phyloP scores from a whole-genome alignment of 2,888 invertebrate species.

The Sialis fuliginosa region DNA sequence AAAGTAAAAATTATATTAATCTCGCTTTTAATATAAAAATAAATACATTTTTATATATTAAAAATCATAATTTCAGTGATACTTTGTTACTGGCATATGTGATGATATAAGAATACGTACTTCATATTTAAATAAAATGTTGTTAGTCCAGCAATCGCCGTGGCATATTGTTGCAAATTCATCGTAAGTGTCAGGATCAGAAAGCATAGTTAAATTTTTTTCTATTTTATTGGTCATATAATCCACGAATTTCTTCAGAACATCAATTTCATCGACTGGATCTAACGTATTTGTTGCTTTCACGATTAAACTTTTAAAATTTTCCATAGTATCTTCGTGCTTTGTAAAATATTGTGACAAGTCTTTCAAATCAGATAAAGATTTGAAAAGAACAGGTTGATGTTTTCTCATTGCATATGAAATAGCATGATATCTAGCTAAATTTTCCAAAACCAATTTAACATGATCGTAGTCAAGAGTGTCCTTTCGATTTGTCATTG shows the following conservation, averaged over 20 bases:
- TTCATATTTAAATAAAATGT: constrained; percentile 17
- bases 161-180: constrained; percentile 12
- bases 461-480: background rate
- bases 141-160: constrained; percentile 19
- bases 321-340: background rate
- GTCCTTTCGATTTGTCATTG: background rate
- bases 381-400: background rate
- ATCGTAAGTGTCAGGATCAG: background rate
- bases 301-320: background rate
- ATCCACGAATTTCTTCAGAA: background rate
- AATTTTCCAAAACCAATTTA: background rate
- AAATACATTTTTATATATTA: too few relatives aligned
- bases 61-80: too few relatives aligned
- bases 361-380: background rate
- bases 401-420: background rate
- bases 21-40: too few relatives aligned
- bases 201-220: background rate
- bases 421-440: background rate
- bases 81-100: too few relatives aligned
- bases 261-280: background rate
- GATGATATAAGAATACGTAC: too few relatives aligned
- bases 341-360: too few relatives aligned
- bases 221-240: too few relatives aligned
- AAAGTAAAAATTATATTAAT: too few relatives aligned
- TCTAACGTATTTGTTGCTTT: background rate